Conservation (phyloP, 2,888 invertebrate species). For the Slavum lentiscoides region DNA sequence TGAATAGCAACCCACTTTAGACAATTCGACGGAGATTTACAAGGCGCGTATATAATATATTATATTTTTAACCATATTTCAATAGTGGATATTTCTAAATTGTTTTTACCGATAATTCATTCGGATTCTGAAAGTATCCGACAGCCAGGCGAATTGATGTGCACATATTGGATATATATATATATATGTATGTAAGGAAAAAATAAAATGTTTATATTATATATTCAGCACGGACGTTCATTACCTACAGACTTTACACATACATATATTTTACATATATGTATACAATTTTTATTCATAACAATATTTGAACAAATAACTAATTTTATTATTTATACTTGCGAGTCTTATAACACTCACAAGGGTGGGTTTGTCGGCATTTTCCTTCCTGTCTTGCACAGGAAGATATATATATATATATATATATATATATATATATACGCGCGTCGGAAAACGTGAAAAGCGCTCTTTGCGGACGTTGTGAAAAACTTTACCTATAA, state of each 20-base stretch:
- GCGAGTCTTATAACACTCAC: neutral
- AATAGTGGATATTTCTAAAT: constrained; percentile 13
- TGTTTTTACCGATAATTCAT: constrained; percentile 44
- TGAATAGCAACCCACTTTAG: neutral
- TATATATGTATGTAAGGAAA: too few species aligned
- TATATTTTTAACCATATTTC: constrained; percentile 15
- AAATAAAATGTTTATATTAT: too few species aligned
- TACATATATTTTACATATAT: too few species aligned
- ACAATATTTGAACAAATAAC: constrained; percentile 8
- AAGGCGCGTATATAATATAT: constrained; percentile 17
- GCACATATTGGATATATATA: constrained; percentile 6
- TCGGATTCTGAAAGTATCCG: constrained; percentile 27
- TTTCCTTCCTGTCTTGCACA: neutral
- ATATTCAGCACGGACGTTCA: too few species aligned
- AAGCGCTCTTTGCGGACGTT: constrained; percentile 48
- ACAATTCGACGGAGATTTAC: constrained; percentile 20
- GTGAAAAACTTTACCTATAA: constrained; percentile 46
- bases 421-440: too few species aligned
- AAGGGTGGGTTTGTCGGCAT: constrained; percentile 14
- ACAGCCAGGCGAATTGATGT: constrained; percentile 41
- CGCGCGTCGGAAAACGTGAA: constrained; percentile 16
- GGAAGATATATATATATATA: too few species aligned
- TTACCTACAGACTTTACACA: too few species aligned
- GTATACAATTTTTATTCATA: neutral
- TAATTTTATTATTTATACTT: neutral